Evolutionary conservation across 2,113 vertebrate genomes (phyloP).

Genomic region (Ageneiosus marmoratus): DNA sequence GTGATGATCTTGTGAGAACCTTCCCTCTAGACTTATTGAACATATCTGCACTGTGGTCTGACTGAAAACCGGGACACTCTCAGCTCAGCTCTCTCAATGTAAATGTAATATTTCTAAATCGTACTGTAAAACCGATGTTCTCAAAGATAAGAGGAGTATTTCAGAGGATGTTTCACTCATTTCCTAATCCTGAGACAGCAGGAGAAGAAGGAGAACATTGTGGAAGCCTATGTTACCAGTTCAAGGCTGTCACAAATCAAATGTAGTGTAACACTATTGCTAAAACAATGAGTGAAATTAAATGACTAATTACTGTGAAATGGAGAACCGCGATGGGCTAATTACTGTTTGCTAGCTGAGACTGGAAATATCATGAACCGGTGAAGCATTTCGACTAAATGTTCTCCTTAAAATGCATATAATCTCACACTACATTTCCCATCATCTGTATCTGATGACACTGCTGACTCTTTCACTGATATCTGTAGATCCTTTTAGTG

Average conservation of each 20-base stretch:
- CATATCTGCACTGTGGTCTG: background rate
- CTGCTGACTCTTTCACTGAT: background rate
- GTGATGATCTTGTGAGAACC: background rate
- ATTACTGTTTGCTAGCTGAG: background rate
- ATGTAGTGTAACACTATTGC: background rate
- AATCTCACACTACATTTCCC: constrained; percentile 4
- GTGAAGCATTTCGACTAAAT: constrained; percentile 2
- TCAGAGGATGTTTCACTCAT: background rate
- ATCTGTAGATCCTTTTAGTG: background rate
- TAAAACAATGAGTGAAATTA: constrained; percentile 6
- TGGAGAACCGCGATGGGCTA: background rate
- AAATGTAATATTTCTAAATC: background rate
- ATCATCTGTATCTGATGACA: background rate
- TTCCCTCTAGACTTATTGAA: background rate
- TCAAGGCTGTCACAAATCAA: background rate
- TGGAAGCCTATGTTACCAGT: background rate
- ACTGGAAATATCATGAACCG: background rate
- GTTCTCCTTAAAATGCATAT: background rate
- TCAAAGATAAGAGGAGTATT: background rate
- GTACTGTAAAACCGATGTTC: background rate
- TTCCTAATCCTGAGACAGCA: constrained; percentile 1
- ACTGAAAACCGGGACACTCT: background rate
- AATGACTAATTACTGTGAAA: constrained; percentile 27
- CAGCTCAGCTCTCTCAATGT: background rate
- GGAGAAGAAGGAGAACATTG: background rate